Conservation (phyloP, 2,113 vertebrate genomes). For the Merops nubicus region DNA sequence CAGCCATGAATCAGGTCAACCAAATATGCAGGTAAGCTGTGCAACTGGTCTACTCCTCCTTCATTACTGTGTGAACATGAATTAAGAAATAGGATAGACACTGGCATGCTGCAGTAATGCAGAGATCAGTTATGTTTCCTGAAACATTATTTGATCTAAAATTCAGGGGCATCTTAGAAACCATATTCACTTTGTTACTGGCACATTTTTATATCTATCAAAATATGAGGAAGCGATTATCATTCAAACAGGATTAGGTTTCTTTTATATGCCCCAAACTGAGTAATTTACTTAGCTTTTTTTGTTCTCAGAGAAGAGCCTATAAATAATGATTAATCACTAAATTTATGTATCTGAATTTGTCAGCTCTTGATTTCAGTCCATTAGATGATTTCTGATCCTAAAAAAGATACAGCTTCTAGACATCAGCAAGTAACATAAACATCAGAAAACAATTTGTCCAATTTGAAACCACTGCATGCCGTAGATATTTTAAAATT, state of each 20-base stretch:
- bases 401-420: background rate
- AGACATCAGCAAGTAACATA: background rate
- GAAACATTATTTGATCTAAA: background rate
- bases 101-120: background rate
- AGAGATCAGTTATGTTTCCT: background rate
- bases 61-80: background rate
- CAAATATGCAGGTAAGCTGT: background rate
- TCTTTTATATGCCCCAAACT: background rate
- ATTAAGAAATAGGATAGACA: background rate
- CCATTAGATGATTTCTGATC: background rate
- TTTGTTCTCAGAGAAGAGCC: background rate
- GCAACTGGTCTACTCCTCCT: background rate
- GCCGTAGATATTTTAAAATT: background rate
- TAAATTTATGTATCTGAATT: background rate
- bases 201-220: background rate
- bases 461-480: background rate
- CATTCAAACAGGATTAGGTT: background rate
- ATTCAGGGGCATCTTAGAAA: background rate
- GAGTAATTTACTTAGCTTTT: background rate
- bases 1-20: background rate
- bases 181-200: background rate
- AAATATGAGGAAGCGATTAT: background rate
- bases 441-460: background rate
- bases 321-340: background rate
- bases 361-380: background rate